Base-by-base conservation (phyloP, 2,888 invertebrate genomes). In the Patella pellucida region DNA sequence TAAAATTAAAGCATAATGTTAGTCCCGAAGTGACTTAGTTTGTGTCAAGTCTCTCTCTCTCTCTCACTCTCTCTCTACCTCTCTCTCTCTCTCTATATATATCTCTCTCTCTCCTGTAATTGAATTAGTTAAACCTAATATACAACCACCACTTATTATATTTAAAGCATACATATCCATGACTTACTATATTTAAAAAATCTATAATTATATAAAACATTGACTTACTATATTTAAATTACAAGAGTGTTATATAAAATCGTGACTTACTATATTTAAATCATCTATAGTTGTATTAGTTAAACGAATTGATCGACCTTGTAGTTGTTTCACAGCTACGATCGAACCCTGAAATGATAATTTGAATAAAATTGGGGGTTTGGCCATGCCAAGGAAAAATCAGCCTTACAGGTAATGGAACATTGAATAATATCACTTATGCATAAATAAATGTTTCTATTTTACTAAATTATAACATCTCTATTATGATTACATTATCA, bases 281-380 rank as follows among this genome's bases (percentile, higher is more conserved):
- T 89, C 88, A 52, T 85, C 75, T 9, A 86, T 76, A 12, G 86
- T 78, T 15, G 85, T 82, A 50, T 85, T 77, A 12, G 82, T 84
- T 19, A 87, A 78, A 41, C 84, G 80, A 23, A 89, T 81, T 27
- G 86, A 84, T 52, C 84, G 77, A 72, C 85, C 82, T 52, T 83
- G 85, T 67, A 89, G 82, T 89, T 96, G 96, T 90, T 97, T 97
- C 83, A 97, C 95, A 79, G 97, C 94, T 56, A 98, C 96, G 81
- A 86, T 79, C 2, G 84, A 78, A 0, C 89, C 89, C 86, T 85
- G 70, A 16, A 74, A 78, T 71, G 54, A 70, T 52, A 77, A 54
- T 27, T 1, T 41, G 41, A 41, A 41, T 7, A n/a, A 62, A 27
- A 56, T 56, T 19, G n/a, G 23, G n/a, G 7, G 19, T 19, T 14